Percentiles rank a stretch among this genome's conserved stretches.
Conservation (phyloP, 2,113 vertebrate species). For the Ciconia maguari region DNA sequence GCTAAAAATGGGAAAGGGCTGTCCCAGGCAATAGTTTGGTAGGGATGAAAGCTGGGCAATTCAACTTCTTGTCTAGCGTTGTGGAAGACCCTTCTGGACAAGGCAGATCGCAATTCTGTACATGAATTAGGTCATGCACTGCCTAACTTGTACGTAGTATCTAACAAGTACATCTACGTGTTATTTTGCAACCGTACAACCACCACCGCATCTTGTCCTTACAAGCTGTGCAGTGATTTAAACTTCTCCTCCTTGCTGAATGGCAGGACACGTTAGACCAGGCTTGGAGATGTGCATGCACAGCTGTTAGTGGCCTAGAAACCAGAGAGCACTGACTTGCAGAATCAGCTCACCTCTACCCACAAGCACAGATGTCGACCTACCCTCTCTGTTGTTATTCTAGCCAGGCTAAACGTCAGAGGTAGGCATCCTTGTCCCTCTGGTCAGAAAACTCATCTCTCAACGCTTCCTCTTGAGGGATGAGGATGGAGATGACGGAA, state of each 20-base stretch:
- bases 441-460: neutral
- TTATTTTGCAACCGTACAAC: neutral
- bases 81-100: neutral
- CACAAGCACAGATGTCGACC: accelerated
- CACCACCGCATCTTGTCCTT: neutral
- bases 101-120: accelerated
- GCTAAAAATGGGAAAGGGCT: neutral
- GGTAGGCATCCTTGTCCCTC: neutral
- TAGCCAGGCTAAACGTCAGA: neutral
- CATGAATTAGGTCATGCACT: accelerated
- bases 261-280: neutral
- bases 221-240: accelerated
- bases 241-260: neutral
- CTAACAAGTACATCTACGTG: accelerated
- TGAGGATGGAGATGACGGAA: accelerated
- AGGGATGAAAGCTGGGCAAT: neutral
- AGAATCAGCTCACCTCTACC: neutral
- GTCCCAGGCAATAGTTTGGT: neutral
- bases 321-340: neutral
- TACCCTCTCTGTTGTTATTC: neutral
- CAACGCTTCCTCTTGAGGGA: neutral
- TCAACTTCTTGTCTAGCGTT: neutral
- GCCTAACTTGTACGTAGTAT: accelerated
- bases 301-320: neutral
- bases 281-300: neutral